Percentiles rank a stretch among this genome's conserved stretches.
Conservation (phyloP, 1,140 invertebrate genomes). For the Pogonomyrmex barbatus region DNA sequence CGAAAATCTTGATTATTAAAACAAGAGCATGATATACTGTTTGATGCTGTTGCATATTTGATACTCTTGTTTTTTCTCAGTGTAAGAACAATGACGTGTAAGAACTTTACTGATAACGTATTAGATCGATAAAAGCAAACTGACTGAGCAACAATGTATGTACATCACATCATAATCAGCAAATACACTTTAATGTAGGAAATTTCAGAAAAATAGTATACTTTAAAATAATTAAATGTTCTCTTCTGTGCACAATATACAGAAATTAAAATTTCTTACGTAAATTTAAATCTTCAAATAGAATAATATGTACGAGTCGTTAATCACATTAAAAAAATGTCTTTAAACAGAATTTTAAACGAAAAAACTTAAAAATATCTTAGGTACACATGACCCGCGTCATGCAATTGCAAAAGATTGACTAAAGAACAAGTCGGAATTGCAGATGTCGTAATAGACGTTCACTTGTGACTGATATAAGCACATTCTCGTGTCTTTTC, state of each 20-base stretch:
- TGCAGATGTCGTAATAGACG: not conserved
- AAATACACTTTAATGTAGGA: not conserved
- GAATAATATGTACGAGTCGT: not conserved
- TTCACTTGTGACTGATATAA: not conserved
- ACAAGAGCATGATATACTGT: not conserved
- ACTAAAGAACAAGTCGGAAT: not conserved
- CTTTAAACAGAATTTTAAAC: no score
- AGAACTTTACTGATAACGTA: no score
- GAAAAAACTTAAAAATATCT: conserved; percentile 12
- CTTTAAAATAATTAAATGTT: not conserved
- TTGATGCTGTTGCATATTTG: no score
- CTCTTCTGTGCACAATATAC: not conserved
- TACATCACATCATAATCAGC: not conserved
- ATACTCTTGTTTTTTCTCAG: no score
- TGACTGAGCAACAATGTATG: not conserved
- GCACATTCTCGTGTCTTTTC: not conserved
- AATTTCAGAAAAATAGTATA: not conserved
- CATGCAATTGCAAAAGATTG: conserved; percentile 1
- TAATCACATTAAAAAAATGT: not conserved
- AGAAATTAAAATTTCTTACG: not conserved
- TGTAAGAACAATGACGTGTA: not conserved
- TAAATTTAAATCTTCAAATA: not conserved
- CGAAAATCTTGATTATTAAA: not conserved
- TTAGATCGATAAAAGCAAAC: not conserved
- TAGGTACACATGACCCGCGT: not conserved